These are phyloP conservation scores for Whitmania pigra DNA, from an alignment of 1,140 invertebrate species.

Conservation along the genomic window DNA sequence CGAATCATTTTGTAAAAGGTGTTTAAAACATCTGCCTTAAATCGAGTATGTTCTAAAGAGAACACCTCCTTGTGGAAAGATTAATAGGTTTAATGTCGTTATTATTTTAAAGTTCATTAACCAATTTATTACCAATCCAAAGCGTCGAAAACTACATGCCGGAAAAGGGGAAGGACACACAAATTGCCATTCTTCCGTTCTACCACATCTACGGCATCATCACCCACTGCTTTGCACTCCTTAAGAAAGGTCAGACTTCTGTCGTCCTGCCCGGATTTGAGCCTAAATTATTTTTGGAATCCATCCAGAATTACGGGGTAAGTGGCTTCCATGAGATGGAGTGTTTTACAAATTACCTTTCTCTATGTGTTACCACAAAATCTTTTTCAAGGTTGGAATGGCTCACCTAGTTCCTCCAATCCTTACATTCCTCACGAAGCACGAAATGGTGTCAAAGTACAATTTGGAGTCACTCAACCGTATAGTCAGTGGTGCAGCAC, in stretches of 20 bases:
- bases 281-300: conserved; percentile 14
- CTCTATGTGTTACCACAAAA: background rate
- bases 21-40: too few relatives aligned
- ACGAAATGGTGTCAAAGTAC: conserved; percentile 36
- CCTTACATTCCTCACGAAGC: conserved; percentile 38
- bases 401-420: conserved; percentile 38
- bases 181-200: conserved; percentile 16
- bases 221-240: background rate
- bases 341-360: background rate
- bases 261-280: conserved; percentile 18
- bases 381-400: background rate
- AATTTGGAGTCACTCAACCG: conserved; percentile 45
- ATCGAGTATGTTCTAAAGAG: too few relatives aligned
- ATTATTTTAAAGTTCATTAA: too few relatives aligned
- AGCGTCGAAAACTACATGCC: background rate
- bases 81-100: too few relatives aligned
- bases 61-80: too few relatives aligned
- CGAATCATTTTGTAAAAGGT: too few relatives aligned
- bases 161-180: background rate
- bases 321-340: background rate
- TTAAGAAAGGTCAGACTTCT: background rate
- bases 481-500: conserved; percentile 58
- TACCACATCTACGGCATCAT: conserved; percentile 20
- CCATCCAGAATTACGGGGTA: conserved; percentile 18
- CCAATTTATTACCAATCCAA: background rate